Base-by-base conservation (phyloP, 2,797 vertebrate species). In the Rhinella marina region DNA sequence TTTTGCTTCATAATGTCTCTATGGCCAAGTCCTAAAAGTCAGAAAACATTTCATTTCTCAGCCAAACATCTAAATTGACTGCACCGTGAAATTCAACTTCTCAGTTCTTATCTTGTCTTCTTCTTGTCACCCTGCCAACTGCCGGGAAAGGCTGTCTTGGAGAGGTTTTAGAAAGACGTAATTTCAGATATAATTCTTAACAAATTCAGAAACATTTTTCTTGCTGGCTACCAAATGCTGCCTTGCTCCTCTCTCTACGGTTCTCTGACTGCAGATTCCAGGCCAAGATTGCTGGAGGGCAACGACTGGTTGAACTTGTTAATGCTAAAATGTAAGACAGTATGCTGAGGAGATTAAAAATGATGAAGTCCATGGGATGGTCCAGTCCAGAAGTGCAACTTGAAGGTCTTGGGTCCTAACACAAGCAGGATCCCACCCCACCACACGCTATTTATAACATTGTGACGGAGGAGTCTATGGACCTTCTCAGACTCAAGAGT, bases 11-110 rank as follows among this genome's bases (percentile, higher is more conserved):
- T 6, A 23, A 41, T 14, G 19, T 32, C 78, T 48, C n/a, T n/a
- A 50, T 11, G 21, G 54, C 17, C 32, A 13, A 73, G 68, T 25
- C 50, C 32, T 76, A 70, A 68, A 79, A 79, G 61, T 84, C 77
- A 41, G 21, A 61, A 85, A 80, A 25, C 19, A 73, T 80, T 70
- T 48, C 3, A 52, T 29, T 57, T 62, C 19, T 56, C 29, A 72
- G 50, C 61, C 75, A 70, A 72, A 88, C 75, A 84, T 84, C 87
- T 79, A 84, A 84, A 84, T 84, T 88, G 81, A 79, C 75, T 79
- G 56, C 62, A 59, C 23, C 13, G 23, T 66, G 29, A 61, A 84
- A 78, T 72, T 72, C 29, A 6, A 5, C 62, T n/a, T 59, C 82
- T 80, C 59, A 50, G 16, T 57, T 80, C 82, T 84, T 88, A 88